Percentiles rank a stretch among this genome's conserved stretches.
These are phyloP conservation scores for Lepus oiostolus DNA, from an alignment of 2,797 vertebrate genomes.

Conservation along the genomic window DNA sequence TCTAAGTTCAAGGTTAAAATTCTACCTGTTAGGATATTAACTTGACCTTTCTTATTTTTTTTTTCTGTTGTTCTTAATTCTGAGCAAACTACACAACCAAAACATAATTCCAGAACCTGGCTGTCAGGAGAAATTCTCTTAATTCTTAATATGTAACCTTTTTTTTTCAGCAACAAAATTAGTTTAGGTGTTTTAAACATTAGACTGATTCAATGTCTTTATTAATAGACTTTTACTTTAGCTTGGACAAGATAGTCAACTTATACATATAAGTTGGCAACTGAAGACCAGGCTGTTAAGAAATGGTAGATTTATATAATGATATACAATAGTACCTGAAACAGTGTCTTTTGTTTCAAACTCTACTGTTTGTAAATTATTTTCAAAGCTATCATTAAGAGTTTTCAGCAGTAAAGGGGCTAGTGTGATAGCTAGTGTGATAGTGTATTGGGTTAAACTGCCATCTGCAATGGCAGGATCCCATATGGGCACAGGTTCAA, in stretches of 20 bases:
- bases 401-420: no score
- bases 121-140: conserved; percentile 82
- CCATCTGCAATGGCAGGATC: no score
- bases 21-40: conserved; percentile 82
- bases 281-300: conserved; percentile 54
- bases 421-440: no score
- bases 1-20: conserved; percentile 84
- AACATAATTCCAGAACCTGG: conserved; percentile 78
- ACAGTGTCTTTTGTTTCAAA: conserved; percentile 45
- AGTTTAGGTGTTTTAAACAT: conserved; percentile 86
- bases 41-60: not conserved
- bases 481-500: no score
- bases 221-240: conserved; percentile 77
- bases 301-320: conserved; percentile 49
- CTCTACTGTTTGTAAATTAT: conserved; percentile 43
- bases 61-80: conserved; percentile 73
- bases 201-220: conserved; percentile 82
- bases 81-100: conserved; percentile 77
- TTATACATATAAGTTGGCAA: conserved; percentile 72
- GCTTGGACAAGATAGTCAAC: conserved; percentile 74
- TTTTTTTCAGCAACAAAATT: conserved; percentile 82
- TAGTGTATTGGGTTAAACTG: no score
- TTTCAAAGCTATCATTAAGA: conserved; percentile 66
- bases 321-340: not conserved
- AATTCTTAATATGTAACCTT: conserved; percentile 80